Conservation (phyloP, 2,113 vertebrate species). For the Paradoxurus hermaphroditus region DNA sequence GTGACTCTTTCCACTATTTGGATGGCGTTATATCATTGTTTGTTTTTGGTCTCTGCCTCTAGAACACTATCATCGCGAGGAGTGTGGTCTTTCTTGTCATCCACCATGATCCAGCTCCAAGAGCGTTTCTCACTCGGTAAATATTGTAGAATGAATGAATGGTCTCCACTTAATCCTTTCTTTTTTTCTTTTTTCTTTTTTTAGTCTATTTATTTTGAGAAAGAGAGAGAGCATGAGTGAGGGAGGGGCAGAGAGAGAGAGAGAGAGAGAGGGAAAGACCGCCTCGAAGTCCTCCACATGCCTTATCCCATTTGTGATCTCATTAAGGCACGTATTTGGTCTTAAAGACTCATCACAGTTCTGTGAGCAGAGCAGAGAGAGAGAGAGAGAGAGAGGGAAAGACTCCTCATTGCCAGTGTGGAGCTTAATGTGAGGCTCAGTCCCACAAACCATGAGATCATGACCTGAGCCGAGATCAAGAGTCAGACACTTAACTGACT, state of each 20-base stretch:
- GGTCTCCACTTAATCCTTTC: not conserved
- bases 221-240: too few species aligned
- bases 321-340: not conserved
- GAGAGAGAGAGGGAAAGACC: too few species aligned
- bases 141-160: not conserved
- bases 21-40: not conserved
- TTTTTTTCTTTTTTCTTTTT: not conserved
- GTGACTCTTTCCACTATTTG: not conserved
- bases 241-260: too few species aligned
- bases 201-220: too few species aligned
- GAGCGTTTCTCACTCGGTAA: not conserved
- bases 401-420: too few species aligned
- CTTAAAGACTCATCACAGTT: not conserved
- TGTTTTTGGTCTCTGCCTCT: slow-evolving; percentile 7
- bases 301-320: not conserved
- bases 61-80: not conserved
- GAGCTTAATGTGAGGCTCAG: too few species aligned
- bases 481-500: too few species aligned
- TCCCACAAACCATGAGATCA: too few species aligned
- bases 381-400: too few species aligned
- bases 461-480: too few species aligned
- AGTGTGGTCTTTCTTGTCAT: not conserved
- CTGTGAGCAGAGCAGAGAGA: not conserved
- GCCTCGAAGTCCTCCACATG: not conserved
- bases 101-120: not conserved